These are phyloP conservation scores for Plectropomus leopardus DNA, from an alignment of 2,113 vertebrate species.

Conservation along the genomic window DNA sequence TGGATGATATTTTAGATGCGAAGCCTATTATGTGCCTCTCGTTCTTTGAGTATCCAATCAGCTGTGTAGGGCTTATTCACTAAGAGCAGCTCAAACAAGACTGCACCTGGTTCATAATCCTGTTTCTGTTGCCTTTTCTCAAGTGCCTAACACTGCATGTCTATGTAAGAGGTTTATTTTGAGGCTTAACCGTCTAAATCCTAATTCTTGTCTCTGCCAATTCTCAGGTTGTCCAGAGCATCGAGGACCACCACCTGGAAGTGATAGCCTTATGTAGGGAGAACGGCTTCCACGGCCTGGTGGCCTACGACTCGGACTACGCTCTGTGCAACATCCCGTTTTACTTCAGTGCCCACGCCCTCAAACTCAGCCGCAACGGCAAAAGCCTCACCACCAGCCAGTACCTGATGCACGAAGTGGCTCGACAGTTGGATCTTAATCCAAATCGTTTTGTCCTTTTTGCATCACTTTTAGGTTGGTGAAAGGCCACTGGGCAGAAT, in stretches of 20 bases:
- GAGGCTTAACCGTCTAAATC: background rate
- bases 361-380: constrained; percentile 97
- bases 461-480: constrained; percentile 95
- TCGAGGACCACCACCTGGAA: constrained; percentile 98
- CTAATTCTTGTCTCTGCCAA: constrained; percentile 9
- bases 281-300: constrained; percentile 94
- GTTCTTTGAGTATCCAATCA: background rate
- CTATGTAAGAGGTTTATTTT: constrained; percentile 26
- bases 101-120: background rate
- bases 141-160: background rate
- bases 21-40: constrained; percentile 5
- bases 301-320: constrained; percentile 96
- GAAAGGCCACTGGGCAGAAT: background rate
- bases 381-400: constrained; percentile 98
- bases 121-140: background rate
- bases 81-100: constrained; percentile 19
- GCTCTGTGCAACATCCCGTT: constrained; percentile 96
- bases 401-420: constrained; percentile 97
- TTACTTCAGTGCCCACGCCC: constrained; percentile 96
- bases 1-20: background rate
- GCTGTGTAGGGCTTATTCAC: background rate
- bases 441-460: constrained; percentile 95
- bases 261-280: constrained; percentile 95
- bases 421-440: constrained; percentile 96
- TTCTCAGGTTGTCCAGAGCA: constrained; percentile 93